Evolutionary conservation across 1,140 invertebrate species (phyloP).

Genomic region (Elymnias hypermnestra): DNA sequence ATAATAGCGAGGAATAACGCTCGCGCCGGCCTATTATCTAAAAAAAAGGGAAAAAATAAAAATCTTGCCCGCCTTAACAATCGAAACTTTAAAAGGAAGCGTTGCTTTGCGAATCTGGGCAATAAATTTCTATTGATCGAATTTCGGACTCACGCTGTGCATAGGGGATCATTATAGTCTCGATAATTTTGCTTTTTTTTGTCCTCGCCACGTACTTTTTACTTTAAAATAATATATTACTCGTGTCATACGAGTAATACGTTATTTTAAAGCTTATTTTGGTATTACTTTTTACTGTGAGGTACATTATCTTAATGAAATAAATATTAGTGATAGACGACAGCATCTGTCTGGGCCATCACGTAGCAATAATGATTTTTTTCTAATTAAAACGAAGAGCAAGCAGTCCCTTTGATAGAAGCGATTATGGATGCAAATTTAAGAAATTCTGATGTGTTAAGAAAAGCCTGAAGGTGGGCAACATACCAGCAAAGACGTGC

Average conservation of each 20-base stretch:
- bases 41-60: conserved; percentile 28
- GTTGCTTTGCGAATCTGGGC: conserved; percentile 66
- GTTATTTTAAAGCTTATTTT: too few relatives aligned
- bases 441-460: too few relatives aligned
- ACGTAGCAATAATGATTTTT: too few relatives aligned
- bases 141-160: conserved; percentile 70
- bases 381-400: too few relatives aligned
- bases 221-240: conserved; percentile 10
- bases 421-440: too few relatives aligned
- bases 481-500: too few relatives aligned
- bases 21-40: conserved; percentile 58
- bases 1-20: conserved; percentile 52
- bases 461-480: too few relatives aligned
- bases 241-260: neutral
- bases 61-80: conserved; percentile 46
- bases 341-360: too few relatives aligned
- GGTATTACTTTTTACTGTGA: too few relatives aligned
- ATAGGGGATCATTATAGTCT: conserved; percentile 70
- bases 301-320: too few relatives aligned
- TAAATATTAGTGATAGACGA: too few relatives aligned
- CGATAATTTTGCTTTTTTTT: conserved; percentile 45
- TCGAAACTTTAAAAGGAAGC: conserved; percentile 57
- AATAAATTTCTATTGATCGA: conserved; percentile 74
- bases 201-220: conserved; percentile 5
- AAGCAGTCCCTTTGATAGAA: too few relatives aligned